phyloP scores from a whole-genome alignment of 2,888 invertebrate genomes.

The Halocaridina rubra region DNA sequence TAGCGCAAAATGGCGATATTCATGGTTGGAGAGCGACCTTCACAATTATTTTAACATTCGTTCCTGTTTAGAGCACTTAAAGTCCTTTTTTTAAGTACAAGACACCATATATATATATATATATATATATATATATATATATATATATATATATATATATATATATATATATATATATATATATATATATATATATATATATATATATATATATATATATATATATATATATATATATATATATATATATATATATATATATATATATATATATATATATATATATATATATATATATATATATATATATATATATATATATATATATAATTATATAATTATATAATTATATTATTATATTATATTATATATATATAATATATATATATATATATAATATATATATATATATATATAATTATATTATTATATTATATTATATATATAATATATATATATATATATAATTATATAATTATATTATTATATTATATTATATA shows the following conservation, averaged over 20 bases:
- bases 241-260: background rate
- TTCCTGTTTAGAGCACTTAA: too few species aligned
- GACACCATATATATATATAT: background rate
- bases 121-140: background rate
- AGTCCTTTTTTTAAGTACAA: background rate
- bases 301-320: background rate
- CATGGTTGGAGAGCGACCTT: too few species aligned
- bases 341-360: background rate
- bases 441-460: too few species aligned
- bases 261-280: background rate
- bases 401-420: background rate
- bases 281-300: background rate
- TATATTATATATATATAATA: background rate
- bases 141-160: background rate
- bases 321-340: background rate
- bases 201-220: background rate
- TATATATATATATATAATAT: background rate
- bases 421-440: too few species aligned
- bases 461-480: too few species aligned
- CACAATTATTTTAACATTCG: too few species aligned
- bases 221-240: background rate
- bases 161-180: background rate
- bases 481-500: too few species aligned
- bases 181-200: background rate
- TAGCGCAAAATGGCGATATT: too few species aligned